These are phyloP conservation scores for Brachionus asplanchnoidis DNA, from an alignment of 1,140 invertebrate species.

Conservation along the genomic window DNA sequence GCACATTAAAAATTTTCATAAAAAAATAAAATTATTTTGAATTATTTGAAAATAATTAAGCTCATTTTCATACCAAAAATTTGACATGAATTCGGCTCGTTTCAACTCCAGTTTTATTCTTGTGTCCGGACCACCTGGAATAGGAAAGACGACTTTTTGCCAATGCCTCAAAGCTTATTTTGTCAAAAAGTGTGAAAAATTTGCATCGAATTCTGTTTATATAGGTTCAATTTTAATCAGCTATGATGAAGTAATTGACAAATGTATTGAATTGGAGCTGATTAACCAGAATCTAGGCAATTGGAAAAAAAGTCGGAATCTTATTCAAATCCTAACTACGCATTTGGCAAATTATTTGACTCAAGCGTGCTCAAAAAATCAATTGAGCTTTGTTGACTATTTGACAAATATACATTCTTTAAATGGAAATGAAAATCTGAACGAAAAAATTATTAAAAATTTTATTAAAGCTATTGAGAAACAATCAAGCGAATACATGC, in stretches of 20 bases:
- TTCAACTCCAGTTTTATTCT: not conserved
- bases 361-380: not conserved
- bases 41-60: not conserved
- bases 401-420: not conserved
- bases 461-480: not conserved
- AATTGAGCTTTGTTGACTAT: not conserved
- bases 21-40: not conserved
- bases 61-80: not conserved
- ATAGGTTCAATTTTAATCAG: not conserved
- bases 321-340: not conserved
- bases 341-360: not conserved
- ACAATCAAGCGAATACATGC: not conserved
- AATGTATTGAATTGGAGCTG: not conserved
- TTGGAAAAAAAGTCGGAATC: not conserved
- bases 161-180: not conserved
- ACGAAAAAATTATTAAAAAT: not conserved
- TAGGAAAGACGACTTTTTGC: conserved; percentile 28
- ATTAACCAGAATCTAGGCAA: not conserved
- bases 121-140: not conserved
- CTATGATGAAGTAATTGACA: conserved; percentile 27
- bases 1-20: not conserved
- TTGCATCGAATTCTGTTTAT: not conserved
- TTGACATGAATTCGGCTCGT: not conserved
- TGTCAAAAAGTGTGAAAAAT: not conserved
- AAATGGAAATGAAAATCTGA: not conserved